Base-by-base conservation (phyloP, 2,888 invertebrate species). In the Harpalus rufipes region DNA sequence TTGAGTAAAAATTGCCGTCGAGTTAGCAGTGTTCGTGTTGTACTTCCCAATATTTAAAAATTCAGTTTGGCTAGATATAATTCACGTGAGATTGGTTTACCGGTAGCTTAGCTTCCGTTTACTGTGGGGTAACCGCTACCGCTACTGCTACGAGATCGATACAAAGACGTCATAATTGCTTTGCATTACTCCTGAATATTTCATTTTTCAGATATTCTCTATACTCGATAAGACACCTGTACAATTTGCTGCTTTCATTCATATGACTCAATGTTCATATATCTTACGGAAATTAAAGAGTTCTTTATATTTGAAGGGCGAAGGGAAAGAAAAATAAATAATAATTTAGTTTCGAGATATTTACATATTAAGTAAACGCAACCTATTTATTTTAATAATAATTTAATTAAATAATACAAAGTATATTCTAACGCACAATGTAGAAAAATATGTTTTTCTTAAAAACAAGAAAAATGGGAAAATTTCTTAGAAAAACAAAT, bases 121-220 rank as follows among this genome's bases (percentile, higher is more conserved):
- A 68, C 68, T 14, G 68, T 68, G 14, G n/a, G 68, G 39, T 32
- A 68, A 32, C 59, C 59, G 44, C 12, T 51, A 63, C 63, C 16
- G 32, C 65, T 63, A 63, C 63, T 21, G 63, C 10, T 65, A 25
- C 6, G 7, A 39, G 39, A 68, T 68, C 68, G 68, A 68, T 68
- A 68, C 25, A 14, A 68, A 16, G 41, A 68, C 68, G 68, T 68
- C 68, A 68, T 68, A 68, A 68, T 68, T 68, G 68, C 14, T 32
- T 68, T 41, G 41, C 68, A 68, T 68, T 68, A 68, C 41, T 68
- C 14, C 32, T 68, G 25, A 68, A 68, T 68, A 68, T 68, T 68
- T 68, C 41, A 68, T 14, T 39, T 68, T 68, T 68, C 14, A 7
- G 41, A 68, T 41, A 12, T 51, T 51, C 44, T 12, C 44, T 51